Conservation (phyloP, 2,797 vertebrate species). For the Melanotaenia boesemani region DNA sequence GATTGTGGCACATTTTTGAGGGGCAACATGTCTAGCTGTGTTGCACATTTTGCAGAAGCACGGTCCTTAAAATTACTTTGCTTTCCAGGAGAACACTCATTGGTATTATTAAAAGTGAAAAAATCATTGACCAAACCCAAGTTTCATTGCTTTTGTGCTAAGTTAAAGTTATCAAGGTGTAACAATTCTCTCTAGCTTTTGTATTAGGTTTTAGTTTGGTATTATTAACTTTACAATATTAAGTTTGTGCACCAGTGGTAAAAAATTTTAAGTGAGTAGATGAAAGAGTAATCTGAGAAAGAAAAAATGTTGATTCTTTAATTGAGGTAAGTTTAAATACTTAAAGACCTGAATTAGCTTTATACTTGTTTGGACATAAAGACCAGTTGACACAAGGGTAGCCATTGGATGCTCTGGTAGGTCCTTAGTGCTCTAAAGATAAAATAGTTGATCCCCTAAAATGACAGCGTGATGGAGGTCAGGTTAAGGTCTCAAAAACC, state of each 20-base stretch:
- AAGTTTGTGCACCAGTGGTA: not conserved
- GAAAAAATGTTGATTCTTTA: too few species aligned
- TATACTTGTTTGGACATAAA: too few species aligned
- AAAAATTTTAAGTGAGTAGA: too few species aligned
- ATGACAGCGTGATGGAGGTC: too few species aligned
- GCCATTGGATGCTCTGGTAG: too few species aligned
- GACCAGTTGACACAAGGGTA: too few species aligned
- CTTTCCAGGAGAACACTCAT: not conserved
- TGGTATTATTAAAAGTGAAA: not conserved
- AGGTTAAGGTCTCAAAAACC: not conserved
- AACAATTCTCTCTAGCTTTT: not conserved
- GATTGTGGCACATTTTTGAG: too few species aligned
- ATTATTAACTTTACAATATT: not conserved
- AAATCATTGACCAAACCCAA: not conserved
- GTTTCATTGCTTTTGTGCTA: not conserved
- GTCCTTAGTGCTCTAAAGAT: not conserved
- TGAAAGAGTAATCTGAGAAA: too few species aligned
- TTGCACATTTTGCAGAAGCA: too few species aligned
- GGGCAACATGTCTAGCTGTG: too few species aligned
- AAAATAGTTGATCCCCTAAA: not conserved
- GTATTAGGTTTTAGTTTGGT: not conserved
- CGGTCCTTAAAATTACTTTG: not conserved
- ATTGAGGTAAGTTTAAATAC: too few species aligned
- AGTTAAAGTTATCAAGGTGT: not conserved
- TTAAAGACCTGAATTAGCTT: too few species aligned